Percentiles rank a stretch among this genome's conserved stretches.
phyloP scores from a whole-genome alignment of 2,113 vertebrate genomes.

The Naja naja region DNA sequence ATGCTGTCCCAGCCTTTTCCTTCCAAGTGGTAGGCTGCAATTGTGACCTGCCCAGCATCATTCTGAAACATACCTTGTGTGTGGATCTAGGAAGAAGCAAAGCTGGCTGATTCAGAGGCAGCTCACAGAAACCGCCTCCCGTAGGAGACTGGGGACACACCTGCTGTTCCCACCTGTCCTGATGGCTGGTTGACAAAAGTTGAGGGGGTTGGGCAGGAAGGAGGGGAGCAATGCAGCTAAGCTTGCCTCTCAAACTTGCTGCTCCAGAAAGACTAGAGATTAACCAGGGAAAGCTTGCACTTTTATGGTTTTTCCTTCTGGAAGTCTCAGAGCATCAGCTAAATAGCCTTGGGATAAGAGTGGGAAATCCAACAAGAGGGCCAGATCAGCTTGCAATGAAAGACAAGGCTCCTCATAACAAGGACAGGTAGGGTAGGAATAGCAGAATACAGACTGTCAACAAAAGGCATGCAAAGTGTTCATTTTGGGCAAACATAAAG shows the following conservation, averaged over 20 bases:
- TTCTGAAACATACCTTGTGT: neutral
- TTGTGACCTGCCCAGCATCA: fast-evolving
- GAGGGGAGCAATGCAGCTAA: neutral
- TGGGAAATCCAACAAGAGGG: neutral
- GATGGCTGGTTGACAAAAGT: neutral
- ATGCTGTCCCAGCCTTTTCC: neutral
- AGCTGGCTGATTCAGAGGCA: neutral
- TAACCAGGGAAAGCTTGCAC: neutral
- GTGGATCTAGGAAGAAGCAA: neutral
- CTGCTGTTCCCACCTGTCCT: neutral
- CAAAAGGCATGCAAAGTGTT: neutral
- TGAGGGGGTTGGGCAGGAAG: neutral
- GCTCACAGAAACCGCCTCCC: neutral
- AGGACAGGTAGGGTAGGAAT: neutral
- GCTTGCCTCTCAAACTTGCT: neutral
- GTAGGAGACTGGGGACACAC: neutral
- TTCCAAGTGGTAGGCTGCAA: neutral
- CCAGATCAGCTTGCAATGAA: neutral
- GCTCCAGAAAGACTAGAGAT: neutral
- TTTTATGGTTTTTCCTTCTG: neutral
- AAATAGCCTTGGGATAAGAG: neutral
- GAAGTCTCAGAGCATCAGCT: fast-evolving
- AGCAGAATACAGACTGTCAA: neutral
- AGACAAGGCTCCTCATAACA: neutral
- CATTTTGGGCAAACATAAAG: neutral